A percentile compares a stretch with the other conserved stretches of the same genome.
Conservation (phyloP, 2,888 invertebrate genomes). For the Miltochrista miniata region DNA sequence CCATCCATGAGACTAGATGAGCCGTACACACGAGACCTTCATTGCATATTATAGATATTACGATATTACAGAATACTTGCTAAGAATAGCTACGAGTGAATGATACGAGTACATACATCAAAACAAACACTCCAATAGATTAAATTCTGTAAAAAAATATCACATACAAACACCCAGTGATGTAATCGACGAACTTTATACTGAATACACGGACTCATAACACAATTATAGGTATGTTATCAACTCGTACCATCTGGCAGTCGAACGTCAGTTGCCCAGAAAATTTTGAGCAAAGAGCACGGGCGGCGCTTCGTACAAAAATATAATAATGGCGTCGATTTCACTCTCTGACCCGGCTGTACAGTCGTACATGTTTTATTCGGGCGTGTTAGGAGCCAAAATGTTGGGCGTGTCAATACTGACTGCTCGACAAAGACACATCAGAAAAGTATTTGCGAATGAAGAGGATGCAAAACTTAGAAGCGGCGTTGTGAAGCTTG, state of each 20-base stretch:
- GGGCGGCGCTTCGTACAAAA: slow-evolving; percentile 7
- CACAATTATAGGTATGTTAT: not conserved
- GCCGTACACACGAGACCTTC: slow-evolving; percentile 17
- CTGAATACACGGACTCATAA: not conserved
- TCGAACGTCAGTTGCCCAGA: slow-evolving; percentile 16
- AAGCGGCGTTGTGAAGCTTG: slow-evolving; percentile 37
- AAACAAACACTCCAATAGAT: too few relatives aligned
- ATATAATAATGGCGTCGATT: not conserved
- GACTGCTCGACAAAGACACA: not conserved
- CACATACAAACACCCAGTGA: too few relatives aligned
- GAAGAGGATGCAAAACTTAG: not conserved
- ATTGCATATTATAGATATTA: too few relatives aligned
- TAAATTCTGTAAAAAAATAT: too few relatives aligned
- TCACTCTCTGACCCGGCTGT: not conserved
- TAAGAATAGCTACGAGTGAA: too few relatives aligned
- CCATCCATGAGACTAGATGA: slow-evolving; percentile 9
- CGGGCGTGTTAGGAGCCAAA: slow-evolving; percentile 3
- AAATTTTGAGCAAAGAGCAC: slow-evolving; percentile 6
- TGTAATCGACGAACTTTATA: not conserved
- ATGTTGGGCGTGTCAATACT: not conserved
- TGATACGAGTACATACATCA: too few relatives aligned
- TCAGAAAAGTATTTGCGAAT: not conserved
- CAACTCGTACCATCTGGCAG: not conserved
- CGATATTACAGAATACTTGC: too few relatives aligned
- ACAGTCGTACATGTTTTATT: slow-evolving; percentile 3